phyloP scores from a whole-genome alignment of 2,113 vertebrate species.

The Charadrius vociferus region DNA sequence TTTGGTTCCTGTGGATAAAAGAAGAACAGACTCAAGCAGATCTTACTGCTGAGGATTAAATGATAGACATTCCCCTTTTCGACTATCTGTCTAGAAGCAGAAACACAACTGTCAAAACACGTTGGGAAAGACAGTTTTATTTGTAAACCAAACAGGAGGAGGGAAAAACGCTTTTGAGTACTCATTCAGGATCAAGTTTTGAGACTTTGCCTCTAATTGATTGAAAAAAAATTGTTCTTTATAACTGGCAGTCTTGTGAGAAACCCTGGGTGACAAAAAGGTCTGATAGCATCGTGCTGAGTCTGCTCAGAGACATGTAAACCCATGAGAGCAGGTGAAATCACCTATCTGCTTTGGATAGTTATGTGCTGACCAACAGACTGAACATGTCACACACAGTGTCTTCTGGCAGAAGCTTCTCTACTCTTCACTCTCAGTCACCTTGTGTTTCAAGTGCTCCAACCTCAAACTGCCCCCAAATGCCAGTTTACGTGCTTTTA shows the following conservation, averaged over 20 bases:
- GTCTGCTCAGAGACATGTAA: neutral
- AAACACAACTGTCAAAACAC: neutral
- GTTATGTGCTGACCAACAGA: neutral
- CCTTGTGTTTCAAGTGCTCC: neutral
- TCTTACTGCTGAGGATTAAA: neutral
- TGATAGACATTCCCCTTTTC: neutral
- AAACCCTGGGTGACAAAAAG: neutral
- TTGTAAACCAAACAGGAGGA: neutral
- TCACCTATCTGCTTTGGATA: accelerated
- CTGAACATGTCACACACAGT: too few relatives aligned
- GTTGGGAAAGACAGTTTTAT: neutral
- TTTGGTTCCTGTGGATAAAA: neutral
- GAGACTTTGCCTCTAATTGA: neutral
- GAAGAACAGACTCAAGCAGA: neutral
- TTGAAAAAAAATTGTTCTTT: neutral
- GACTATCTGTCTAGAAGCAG: neutral
- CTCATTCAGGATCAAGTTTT: neutral
- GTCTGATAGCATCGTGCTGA: neutral
- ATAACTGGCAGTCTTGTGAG: neutral
- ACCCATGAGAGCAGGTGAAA: neutral
- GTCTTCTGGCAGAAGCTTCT: neutral
- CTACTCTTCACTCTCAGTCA: neutral
- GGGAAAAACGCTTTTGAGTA: neutral
- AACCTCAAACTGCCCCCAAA: neutral
- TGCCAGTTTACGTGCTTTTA: neutral